Evolutionary conservation across 1,140 invertebrate genomes (phyloP), one percentile per base, ranked within the genome.

Genomic region (Zophobas atratus): DNA sequence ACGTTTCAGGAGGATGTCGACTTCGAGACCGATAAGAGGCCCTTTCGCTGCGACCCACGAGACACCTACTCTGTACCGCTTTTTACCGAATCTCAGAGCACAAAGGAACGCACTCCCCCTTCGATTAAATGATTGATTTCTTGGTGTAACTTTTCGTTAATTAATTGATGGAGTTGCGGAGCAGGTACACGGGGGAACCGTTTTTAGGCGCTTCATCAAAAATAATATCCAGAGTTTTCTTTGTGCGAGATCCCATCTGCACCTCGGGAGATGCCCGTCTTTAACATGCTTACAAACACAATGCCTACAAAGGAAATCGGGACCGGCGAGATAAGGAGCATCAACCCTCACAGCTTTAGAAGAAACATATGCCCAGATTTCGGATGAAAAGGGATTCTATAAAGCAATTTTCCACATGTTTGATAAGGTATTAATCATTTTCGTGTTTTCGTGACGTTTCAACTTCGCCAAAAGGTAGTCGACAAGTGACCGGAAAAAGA

Each of bases 111-210:
- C 57, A 32, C 57, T 63, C 32, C 34, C 39, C 32, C 34, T 20
- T 3, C 55, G 39, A 43, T 73, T 56, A 56, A 73, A 56, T 73
- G 71, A 73, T 73, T 56, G 71, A 73, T 73, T 67, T 36, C 60
- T 67, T 36, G 2, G 8, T 46, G n/a, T 36, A 43, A 73, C 55
- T 73, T 3, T 39, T 32, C 35, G 35, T 35, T 73, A 73, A 73
- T 73, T 73, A 73, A 73, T 73, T 55, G 71, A 73, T 73, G 71
- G 71, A 38, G 39, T n/a, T 55, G 6, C 41, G 3, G 6, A 8
- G 49, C 60, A 67, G 60, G 60, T 67, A 67, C 38, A 43, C 38
- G 6, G 33, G 60, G 57, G 34, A 38, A 6, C 38, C n/a, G 4
- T 57, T 4, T 51, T 51, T 51, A 1, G 36, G 1, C 60, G 39